Base-by-base conservation (phyloP, 2,888 invertebrate genomes). In the Melieria omissa region DNA sequence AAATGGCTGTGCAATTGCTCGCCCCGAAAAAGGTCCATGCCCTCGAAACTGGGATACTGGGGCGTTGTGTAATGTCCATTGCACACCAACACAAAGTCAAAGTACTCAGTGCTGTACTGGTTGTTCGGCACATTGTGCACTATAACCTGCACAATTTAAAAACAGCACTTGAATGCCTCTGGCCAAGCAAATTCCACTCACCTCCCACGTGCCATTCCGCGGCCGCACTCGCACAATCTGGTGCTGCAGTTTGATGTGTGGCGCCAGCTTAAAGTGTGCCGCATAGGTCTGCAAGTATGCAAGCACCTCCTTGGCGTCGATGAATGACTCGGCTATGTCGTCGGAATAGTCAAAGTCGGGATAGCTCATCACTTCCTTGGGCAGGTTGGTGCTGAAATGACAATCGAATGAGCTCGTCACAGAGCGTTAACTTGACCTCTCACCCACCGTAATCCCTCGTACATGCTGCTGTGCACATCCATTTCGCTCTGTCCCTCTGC, bases 321-420 rank as follows among this genome's bases (percentile, higher is more conserved):
- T 88, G 81, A 94, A 96, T 0, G 95, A 95, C 79, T 90, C 90
- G 10, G 92, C 88, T 8, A 79, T 78, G 7, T 78, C 78, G 65
- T 91, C 90, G 0, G 93, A 91, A 76, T 95, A 92, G 0, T 93
- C 92, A 86, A 93, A 95, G 83, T 95, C 96, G 0, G 95, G 95
- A 85, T 92, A 97, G 0, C 93, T 94, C 97, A 98, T 98, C 4
- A 95, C 91, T 88, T 98, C 96, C 83, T 97, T 97, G 0, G 98
- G 97, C 6, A 98, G 89, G 87, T 97, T 97, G 0, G 97, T 96
- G 82, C 97, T 97, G 45, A 5, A 62, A 60, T 52, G 0, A 16
- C 12, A 54, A 44, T 45, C 47, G 10, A 29, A 12, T 12, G 1
- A 16, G 16, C 41, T 52, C 47, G 10, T 58, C 6, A 60, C 46